A percentile compares a stretch with the other conserved stretches of the same genome.
Evolutionary conservation across 1,140 invertebrate genomes (phyloP).

Genomic region (Drosophila obscura): DNA sequence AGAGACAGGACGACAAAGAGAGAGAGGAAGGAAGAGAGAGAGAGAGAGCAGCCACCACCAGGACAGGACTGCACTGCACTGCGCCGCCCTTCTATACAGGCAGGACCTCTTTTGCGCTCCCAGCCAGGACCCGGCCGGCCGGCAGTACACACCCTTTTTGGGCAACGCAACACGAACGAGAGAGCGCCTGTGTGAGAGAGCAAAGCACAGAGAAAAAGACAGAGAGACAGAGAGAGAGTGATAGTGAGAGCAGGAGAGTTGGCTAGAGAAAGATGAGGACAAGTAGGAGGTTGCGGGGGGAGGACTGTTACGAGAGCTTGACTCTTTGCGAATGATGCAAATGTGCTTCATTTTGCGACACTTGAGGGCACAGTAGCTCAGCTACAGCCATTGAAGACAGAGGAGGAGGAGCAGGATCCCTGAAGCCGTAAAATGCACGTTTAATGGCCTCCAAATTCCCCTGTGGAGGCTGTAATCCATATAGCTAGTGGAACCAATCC

Average conservation of each 20-base stretch:
- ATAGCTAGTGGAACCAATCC: too few relatives aligned
- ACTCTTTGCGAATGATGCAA: slow-evolving; percentile 48
- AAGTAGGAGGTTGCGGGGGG: neutral
- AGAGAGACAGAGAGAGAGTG: slow-evolving; percentile 8
- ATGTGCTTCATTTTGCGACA: slow-evolving; percentile 36
- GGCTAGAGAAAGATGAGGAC: neutral
- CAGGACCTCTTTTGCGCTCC: slow-evolving; percentile 14
- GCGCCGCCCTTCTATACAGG: slow-evolving; percentile 10
- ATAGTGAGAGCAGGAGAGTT: neutral
- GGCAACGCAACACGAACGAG: slow-evolving; percentile 13
- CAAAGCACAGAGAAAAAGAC: neutral
- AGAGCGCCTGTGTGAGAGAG: slow-evolving; percentile 6
- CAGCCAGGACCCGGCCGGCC: slow-evolving; percentile 33
- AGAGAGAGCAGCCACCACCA: slow-evolving; percentile 29
- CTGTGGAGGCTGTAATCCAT: too few relatives aligned
- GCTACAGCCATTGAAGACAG: too few relatives aligned
- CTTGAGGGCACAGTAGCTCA: too few relatives aligned
- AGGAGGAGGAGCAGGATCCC: too few relatives aligned
- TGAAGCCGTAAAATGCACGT: too few relatives aligned
- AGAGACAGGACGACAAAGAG: slow-evolving; percentile 20
- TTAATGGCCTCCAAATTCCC: too few relatives aligned
- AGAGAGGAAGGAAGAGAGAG: slow-evolving; percentile 2
- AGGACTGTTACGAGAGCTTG: slow-evolving; percentile 15
- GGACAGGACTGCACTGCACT: neutral
- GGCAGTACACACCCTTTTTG: slow-evolving; percentile 68